phyloP scores from a whole-genome alignment of 1,140 invertebrate species.

The Periplaneta americana region DNA sequence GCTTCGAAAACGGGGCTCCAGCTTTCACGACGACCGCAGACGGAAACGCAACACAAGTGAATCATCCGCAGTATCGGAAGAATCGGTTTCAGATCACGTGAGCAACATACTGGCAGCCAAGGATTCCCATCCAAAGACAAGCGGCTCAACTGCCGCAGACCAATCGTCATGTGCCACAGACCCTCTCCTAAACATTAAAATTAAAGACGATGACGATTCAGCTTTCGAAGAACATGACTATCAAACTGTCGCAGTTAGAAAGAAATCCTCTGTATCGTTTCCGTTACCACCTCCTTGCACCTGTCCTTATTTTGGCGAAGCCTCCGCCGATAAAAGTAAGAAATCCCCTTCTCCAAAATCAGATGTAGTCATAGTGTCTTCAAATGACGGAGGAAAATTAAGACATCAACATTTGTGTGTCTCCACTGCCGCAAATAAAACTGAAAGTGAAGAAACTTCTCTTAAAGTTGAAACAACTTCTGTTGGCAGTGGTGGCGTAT shows the following conservation, averaged over 20 bases:
- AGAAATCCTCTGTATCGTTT: constrained; percentile 31
- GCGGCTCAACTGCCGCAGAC: not conserved
- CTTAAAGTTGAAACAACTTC: not conserved
- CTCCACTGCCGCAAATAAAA: not conserved
- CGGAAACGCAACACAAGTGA: constrained; percentile 9
- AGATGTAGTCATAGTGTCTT: constrained; percentile 11
- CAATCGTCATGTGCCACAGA: not conserved
- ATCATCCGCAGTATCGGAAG: constrained; percentile 23
- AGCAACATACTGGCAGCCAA: not conserved
- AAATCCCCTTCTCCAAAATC: constrained; percentile 6
- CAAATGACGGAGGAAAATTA: not conserved
- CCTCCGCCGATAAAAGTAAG: constrained; percentile 18
- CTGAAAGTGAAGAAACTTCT: not conserved
- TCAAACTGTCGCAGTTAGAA: not conserved
- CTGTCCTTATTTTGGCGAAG: constrained; percentile 69
- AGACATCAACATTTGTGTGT: not conserved
- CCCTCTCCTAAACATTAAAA: not conserved
- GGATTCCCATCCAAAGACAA: not conserved
- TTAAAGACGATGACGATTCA: not conserved
- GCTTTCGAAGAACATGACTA: not conserved
- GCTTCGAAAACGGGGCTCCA: constrained; percentile 30
- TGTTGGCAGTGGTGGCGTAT: constrained; percentile 22
- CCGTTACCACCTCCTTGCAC: constrained; percentile 65
- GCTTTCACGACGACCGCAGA: constrained; percentile 39
- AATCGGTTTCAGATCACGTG: constrained; percentile 13